Evolutionary conservation across 92 coral and sea anemone genomes (phyloP).

Genomic region (Siderastrea siderea): DNA sequence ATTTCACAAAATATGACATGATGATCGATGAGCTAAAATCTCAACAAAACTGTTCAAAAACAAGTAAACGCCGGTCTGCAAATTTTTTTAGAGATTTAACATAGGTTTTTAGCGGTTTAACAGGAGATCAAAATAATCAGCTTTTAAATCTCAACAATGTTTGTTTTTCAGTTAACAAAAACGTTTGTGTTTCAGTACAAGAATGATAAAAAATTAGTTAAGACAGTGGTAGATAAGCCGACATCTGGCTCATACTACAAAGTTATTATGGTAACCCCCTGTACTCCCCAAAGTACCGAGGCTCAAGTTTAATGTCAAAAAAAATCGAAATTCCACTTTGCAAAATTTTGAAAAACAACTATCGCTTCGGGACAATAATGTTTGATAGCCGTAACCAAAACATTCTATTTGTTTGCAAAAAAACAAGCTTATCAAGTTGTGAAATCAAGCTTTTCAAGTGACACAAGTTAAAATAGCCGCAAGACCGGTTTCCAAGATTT

Average conservation of each 20-base stretch:
- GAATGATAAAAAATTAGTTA: neutral
- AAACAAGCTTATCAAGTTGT: too few relatives aligned
- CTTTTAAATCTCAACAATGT: neutral
- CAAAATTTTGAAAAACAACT: too few relatives aligned
- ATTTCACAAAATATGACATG: neutral
- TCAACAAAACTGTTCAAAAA: neutral
- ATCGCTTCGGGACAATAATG: too few relatives aligned
- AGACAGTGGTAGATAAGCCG: neutral
- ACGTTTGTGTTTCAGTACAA: neutral
- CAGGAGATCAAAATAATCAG: neutral
- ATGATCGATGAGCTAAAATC: neutral
- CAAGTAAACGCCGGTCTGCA: neutral
- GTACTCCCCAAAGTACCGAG: neutral
- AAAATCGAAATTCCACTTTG: too few relatives aligned
- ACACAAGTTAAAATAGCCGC: too few relatives aligned
- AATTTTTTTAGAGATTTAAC: neutral
- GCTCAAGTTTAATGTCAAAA: neutral
- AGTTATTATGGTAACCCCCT: neutral
- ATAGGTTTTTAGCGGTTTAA: too few relatives aligned
- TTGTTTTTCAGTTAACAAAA: neutral
- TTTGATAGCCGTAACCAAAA: too few relatives aligned
- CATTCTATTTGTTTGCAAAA: too few relatives aligned
- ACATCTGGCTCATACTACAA: neutral
- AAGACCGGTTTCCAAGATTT: too few relatives aligned
- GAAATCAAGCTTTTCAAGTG: too few relatives aligned